Conservation (phyloP, 2,113 vertebrate species). For the Cyanoramphus novaezelandiae region DNA sequence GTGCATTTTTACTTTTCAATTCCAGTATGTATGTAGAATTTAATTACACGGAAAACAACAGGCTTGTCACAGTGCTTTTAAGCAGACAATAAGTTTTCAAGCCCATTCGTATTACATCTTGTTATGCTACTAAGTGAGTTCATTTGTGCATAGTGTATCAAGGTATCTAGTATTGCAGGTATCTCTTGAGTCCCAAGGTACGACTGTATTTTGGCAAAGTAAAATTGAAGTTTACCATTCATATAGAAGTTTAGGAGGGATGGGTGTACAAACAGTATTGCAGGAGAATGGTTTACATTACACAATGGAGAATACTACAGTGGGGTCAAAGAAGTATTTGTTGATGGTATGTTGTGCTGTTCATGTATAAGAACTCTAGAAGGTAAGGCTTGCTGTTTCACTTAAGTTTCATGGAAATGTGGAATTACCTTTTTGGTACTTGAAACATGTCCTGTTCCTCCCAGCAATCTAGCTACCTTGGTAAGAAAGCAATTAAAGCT, state of each 20-base stretch:
- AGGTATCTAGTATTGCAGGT: neutral
- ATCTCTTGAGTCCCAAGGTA: neutral
- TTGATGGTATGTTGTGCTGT: neutral
- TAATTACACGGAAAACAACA: neutral
- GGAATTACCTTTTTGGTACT: neutral
- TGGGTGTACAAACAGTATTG: fast-evolving
- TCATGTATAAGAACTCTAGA: neutral
- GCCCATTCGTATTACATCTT: neutral
- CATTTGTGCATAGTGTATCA: neutral
- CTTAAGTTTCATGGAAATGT: neutral
- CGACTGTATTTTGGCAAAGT: neutral
- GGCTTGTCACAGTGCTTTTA: neutral
- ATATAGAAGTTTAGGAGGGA: neutral
- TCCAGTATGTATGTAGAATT: neutral
- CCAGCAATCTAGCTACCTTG: neutral
- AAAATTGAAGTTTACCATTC: neutral
- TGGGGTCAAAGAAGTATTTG: neutral
- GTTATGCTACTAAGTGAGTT: neutral
- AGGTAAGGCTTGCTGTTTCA: neutral
- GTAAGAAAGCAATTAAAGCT: neutral
- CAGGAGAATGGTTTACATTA: neutral
- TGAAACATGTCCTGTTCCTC: neutral
- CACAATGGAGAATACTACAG: neutral
- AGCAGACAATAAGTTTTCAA: neutral
- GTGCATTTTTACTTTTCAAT: neutral